phyloP scores from a whole-genome alignment of 2,797 vertebrate genomes.

The Iguana delicatissima region DNA sequence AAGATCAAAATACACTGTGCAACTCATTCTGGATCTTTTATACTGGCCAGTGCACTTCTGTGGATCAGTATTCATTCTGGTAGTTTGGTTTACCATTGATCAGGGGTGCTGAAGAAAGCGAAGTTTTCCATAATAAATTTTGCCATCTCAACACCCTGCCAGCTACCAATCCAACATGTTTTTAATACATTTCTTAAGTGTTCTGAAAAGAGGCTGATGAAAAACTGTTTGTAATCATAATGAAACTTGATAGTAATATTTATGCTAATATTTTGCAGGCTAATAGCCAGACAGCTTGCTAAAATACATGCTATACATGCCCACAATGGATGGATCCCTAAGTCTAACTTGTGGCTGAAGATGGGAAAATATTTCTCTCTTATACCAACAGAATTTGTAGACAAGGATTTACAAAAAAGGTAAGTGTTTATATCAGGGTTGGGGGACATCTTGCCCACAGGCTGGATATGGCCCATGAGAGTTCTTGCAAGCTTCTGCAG shows the following conservation, averaged over 20 bases:
- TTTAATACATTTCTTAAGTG: not conserved
- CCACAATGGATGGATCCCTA: slow-evolving; percentile 98
- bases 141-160: not conserved
- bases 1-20: too few relatives aligned
- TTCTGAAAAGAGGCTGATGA: not conserved
- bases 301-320: slow-evolving; percentile 98
- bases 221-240: not conserved
- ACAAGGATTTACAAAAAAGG: slow-evolving; percentile 89
- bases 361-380: slow-evolving; percentile 97
- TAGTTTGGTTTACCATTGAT: too few relatives aligned
- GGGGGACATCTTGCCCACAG: not conserved
- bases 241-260: not conserved
- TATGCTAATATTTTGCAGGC: slow-evolving; percentile 76
- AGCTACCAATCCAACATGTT: not conserved
- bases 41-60: too few relatives aligned
- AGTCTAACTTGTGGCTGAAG: slow-evolving; percentile 96
- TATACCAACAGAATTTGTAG: slow-evolving; percentile 89
- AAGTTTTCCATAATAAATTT: not conserved
- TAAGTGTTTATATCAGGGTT: slow-evolving; percentile 63
- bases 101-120: too few relatives aligned
- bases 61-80: too few relatives aligned
- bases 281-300: slow-evolving; percentile 94
- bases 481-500: too few relatives aligned
- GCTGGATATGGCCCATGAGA: not conserved
- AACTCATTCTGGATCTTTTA: too few relatives aligned